Conservation (phyloP, 2,113 vertebrate species). For the Gobius niger region DNA sequence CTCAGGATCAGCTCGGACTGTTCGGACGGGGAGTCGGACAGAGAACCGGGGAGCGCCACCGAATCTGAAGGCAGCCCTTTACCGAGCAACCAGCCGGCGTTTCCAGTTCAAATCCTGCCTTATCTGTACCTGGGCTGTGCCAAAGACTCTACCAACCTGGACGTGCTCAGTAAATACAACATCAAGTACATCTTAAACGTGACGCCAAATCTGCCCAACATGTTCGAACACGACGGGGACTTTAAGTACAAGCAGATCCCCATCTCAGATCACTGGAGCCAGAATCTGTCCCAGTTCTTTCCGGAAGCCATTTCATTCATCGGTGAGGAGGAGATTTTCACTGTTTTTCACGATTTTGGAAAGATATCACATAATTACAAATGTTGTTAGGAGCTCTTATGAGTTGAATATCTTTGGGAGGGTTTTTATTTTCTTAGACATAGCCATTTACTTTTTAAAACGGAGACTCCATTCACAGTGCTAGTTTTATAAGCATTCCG, state of each 20-base stretch:
- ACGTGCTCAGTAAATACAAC: slow-evolving; percentile 93
- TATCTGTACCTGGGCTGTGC: slow-evolving; percentile 98
- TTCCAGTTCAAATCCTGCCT: slow-evolving; percentile 96
- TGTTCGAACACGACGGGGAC: slow-evolving; percentile 94
- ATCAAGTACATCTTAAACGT: slow-evolving; percentile 99
- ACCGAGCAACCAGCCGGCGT: slow-evolving; percentile 92
- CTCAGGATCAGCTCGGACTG: slow-evolving; percentile 95
- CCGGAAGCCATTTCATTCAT: slow-evolving; percentile 99
- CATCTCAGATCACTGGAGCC: slow-evolving; percentile 99
- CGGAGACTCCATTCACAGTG: too few species aligned
- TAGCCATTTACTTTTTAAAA: too few species aligned
- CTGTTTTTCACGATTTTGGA: neutral
- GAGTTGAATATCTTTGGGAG: too few species aligned
- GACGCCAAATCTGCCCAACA: slow-evolving; percentile 98
- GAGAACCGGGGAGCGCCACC: slow-evolving; percentile 94
- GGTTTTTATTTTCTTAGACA: too few species aligned
- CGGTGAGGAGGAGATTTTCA: slow-evolving; percentile 79
- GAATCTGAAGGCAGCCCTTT: slow-evolving; percentile 94
- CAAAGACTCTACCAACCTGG: slow-evolving; percentile 97
- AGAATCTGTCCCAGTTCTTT: slow-evolving; percentile 99
- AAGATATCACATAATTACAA: too few species aligned
- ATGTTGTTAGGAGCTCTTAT: too few species aligned
- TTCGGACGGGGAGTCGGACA: slow-evolving; percentile 93
- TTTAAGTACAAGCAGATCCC: slow-evolving; percentile 99
- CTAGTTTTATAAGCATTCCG: too few species aligned